Evolutionary conservation across 2,113 vertebrate species (phyloP).

Genomic region (Ophthalmolycus amberensis): DNA sequence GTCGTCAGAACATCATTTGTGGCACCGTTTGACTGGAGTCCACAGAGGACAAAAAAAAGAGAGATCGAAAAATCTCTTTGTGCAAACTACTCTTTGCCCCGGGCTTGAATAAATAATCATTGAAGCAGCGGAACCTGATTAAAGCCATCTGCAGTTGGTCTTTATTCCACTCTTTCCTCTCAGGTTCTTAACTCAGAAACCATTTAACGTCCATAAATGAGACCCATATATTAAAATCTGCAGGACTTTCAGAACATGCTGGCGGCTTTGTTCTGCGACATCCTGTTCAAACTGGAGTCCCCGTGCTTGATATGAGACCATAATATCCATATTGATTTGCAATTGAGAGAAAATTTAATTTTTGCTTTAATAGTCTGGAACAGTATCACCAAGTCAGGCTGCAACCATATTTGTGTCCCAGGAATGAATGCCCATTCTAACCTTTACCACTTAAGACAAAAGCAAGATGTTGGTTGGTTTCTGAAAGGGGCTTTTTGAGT

Average conservation of each 20-base stretch:
- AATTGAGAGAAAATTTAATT: neutral
- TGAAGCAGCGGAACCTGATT: constrained; percentile 3
- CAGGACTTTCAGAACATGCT: constrained; percentile 11
- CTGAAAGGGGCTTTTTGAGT: neutral
- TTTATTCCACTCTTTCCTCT: neutral
- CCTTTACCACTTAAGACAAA: neutral
- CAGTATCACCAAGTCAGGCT: neutral
- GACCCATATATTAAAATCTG: constrained; percentile 7
- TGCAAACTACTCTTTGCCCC: neutral
- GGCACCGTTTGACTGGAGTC: neutral
- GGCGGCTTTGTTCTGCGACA: neutral
- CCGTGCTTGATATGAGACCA: neutral
- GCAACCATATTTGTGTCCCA: neutral
- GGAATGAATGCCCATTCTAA: neutral
- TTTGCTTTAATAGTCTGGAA: neutral
- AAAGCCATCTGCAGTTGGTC: neutral
- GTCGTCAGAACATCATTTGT: too few species aligned
- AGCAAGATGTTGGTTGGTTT: neutral
- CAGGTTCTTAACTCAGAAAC: neutral
- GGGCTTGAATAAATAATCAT: constrained; percentile 7
- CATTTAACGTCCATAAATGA: neutral
- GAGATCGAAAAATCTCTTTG: neutral
- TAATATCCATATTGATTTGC: constrained; percentile 14
- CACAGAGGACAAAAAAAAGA: neutral
- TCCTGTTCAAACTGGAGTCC: neutral